Percentiles rank a stretch among this genome's conserved stretches.
These are phyloP conservation scores for Babylonia areolata DNA, from an alignment of 1,140 invertebrate genomes.

Conservation along the genomic window DNA sequence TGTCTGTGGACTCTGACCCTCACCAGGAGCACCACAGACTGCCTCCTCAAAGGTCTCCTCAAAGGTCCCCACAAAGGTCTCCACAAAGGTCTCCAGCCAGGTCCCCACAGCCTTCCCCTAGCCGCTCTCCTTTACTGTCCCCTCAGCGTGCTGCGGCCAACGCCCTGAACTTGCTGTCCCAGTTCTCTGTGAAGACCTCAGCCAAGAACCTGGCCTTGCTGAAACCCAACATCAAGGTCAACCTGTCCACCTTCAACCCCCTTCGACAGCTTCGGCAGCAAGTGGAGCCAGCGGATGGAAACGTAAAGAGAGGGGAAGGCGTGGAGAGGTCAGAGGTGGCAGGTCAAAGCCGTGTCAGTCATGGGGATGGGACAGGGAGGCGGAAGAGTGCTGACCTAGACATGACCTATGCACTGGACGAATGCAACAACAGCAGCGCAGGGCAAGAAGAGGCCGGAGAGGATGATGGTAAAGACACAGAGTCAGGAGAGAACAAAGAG, in stretches of 20 bases:
- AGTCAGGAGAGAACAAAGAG: constrained; percentile 3
- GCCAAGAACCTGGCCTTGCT: constrained; percentile 14
- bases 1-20: constrained; percentile 30
- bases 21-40: constrained; percentile 40
- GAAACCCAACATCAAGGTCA: constrained; percentile 34
- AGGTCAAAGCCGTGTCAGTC: neutral
- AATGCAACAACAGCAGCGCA: neutral
- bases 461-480: constrained; percentile 15
- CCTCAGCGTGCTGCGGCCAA: constrained; percentile 25
- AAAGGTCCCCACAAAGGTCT: constrained; percentile 30
- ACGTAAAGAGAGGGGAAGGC: neutral
- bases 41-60: constrained; percentile 26
- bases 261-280: neutral
- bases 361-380: neutral
- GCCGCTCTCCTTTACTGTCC: constrained; percentile 2
- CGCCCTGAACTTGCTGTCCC: constrained; percentile 14
- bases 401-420: neutral
- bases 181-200: constrained; percentile 13
- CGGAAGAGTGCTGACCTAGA: neutral
- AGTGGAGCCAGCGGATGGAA: neutral
- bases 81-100: constrained; percentile 21
- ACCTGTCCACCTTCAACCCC: constrained; percentile 20
- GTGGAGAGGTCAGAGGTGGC: neutral
- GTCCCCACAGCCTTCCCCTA: neutral
- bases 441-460: constrained; percentile 27